Conservation (phyloP, 2,797 vertebrate species). For the Scolopax rusticola region DNA sequence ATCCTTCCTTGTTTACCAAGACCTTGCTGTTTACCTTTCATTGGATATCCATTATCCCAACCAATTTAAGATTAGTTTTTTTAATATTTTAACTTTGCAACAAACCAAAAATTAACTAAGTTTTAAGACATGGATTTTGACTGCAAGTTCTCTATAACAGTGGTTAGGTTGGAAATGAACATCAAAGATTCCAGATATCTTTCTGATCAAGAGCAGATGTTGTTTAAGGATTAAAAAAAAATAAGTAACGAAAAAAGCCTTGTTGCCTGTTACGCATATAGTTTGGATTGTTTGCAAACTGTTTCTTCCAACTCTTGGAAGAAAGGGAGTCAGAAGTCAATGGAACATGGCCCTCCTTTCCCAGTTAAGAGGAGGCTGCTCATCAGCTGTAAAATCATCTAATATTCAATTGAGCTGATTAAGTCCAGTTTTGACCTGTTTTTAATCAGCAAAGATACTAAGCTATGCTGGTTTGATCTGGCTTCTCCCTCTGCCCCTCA, state of each 20-base stretch:
- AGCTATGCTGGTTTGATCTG: not conserved
- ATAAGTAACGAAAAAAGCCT: not conserved
- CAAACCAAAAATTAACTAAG: not conserved
- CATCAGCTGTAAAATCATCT: not conserved
- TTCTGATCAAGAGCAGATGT: not conserved
- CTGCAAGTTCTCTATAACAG: not conserved
- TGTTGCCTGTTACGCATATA: not conserved
- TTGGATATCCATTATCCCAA: not conserved
- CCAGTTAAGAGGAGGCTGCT: not conserved
- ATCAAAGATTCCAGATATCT: not conserved
- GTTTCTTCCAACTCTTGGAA: not conserved
- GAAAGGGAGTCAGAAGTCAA: not conserved
- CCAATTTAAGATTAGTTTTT: not conserved
- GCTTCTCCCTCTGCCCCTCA: not conserved
- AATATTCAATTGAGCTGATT: not conserved
- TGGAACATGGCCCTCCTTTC: not conserved
- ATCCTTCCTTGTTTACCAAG: not conserved
- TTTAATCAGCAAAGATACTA: not conserved
- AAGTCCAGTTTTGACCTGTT: not conserved
- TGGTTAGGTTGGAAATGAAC: not conserved
- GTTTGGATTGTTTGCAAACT: not conserved
- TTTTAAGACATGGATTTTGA: not conserved
- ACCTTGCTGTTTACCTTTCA: not conserved
- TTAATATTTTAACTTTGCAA: not conserved
- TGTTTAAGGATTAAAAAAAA: not conserved